Base-by-base conservation (phyloP, 2,113 vertebrate genomes). In the Chloropsis cyanopogon region DNA sequence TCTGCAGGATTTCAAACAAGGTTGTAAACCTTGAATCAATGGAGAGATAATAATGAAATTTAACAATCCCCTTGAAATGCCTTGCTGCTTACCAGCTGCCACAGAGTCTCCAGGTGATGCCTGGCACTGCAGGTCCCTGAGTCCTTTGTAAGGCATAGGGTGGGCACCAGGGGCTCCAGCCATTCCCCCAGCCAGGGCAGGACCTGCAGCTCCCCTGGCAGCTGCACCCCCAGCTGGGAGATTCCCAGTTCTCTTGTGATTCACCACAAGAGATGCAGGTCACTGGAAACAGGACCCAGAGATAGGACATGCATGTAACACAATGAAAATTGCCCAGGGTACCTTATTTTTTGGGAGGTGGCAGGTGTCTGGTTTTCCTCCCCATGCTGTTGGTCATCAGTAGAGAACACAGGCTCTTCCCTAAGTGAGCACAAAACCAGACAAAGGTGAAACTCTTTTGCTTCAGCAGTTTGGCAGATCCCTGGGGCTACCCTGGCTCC, bases 271-370 rank as follows among this genome's bases (percentile, higher is more conserved):
- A 82, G 54, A 15, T 61, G 35, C 20, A 56, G 44, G 9, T 72
- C 25, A 37, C 15, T 53, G 61, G 77, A 41, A 46, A 17, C 0
- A 56, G 46, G 46, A 39, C 16, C 22, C 66, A 82, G 71, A 57
- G 39, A 21, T 0, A 59, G 52, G 39, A 59, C 42, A 26, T 5
- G 14, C 7, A 35, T 3, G 24, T 49, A 49, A 29, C 6, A 49
- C 33, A 41, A 18, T 4, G 75, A 57, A 65, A 73, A 72, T 7
- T 1, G 18, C 25, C 73, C 50, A 44, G 1, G 6, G 18, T 96
- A 97, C 96, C 97, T 92, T 93, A 97, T 96, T 80, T 59, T 90
- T 11, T 22, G 49, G 12, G 61, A 17, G 11, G 13, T 25, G 35
- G 26, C 2, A 22, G n/a, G 26, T 53, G 54, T 39, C 72, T 76